Base-by-base conservation (phyloP, 1,140 invertebrate species). In the Aphis gossypii region DNA sequence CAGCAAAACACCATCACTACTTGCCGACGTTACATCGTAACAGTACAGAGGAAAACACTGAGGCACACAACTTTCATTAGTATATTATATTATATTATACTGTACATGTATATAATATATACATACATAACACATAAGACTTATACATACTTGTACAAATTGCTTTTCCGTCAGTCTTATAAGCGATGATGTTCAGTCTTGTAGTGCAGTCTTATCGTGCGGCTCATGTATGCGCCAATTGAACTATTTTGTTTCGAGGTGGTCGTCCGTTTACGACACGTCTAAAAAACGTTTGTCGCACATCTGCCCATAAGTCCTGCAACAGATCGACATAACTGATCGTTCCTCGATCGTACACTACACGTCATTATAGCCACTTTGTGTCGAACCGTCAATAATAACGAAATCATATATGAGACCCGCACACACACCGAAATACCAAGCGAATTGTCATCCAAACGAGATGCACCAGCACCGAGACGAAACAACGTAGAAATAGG, bases 131-230 rank as follows among this genome's bases (percentile, higher is more conserved):
- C 8, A 38, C 35, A 35, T 30, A 18, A 21, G 8, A 41, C 44
- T 30, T 21, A 30, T n/a, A 88, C 86, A 3, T 35, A 90, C 89
- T 90, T 90, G 89, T 90, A 90, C 54, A 90, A 90, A 90, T 90
- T 90, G 89, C 89, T 90, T 90, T 56, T 44, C 18, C 38, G 54
- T 90, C 89, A 90, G 89, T 90, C 89, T 90, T 90, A 90, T 90
- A 90, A 44, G 38, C 89, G 54, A 41, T 90, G 89, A 41, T 90
- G 89, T 56, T 90, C 89, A 90, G 89, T 90, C 89, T 90, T 90
- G 51, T 41, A 60, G 38, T 60, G 89, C 89, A 90, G 89, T 90
- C 89, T 90, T 90, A 90, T 60, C 51, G 89, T 90, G 38, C 54
- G 51, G 89, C 89, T 90, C 89, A 46, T 56, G 44, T 90, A 38